A percentile compares a stretch with the other conserved stretches of the same genome.
Evolutionary conservation across 2,888 invertebrate genomes (phyloP).

Genomic region (Platerodrilus igneus): DNA sequence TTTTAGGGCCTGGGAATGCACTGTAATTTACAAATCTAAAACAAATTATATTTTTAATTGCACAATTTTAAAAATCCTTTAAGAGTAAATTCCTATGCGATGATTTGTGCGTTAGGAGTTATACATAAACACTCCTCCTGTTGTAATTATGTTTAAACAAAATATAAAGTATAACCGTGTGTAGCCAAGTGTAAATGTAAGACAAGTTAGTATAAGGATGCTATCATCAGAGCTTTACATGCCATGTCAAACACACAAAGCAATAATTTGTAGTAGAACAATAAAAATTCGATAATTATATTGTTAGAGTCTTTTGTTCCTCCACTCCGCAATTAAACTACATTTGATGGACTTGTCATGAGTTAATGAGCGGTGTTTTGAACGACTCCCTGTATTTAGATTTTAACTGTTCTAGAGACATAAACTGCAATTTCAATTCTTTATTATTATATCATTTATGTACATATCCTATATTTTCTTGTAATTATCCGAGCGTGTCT

Average conservation of each 20-base stretch:
- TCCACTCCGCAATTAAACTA: constrained; percentile 28
- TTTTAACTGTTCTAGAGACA: constrained; percentile 17
- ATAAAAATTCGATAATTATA: constrained; percentile 35
- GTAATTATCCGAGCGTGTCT: constrained; percentile 13
- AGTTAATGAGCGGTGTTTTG: constrained; percentile 20
- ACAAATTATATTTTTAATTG: too few relatives aligned
- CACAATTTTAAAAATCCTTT: too few relatives aligned
- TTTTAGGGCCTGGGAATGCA: too few relatives aligned
- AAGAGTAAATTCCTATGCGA: too few relatives aligned
- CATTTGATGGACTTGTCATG: constrained; percentile 22
- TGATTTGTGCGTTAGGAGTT: too few relatives aligned
- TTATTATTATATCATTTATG: constrained; percentile 18
- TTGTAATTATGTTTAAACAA: too few relatives aligned
- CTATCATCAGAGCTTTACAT: constrained; percentile 34
- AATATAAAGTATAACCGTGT: too few relatives aligned
- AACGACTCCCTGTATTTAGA: constrained; percentile 19
- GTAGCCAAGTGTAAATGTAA: constrained; percentile 33
- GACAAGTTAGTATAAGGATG: constrained; percentile 29
- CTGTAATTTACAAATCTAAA: too few relatives aligned
- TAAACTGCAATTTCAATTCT: constrained; percentile 14
- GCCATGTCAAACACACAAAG: constrained; percentile 34
- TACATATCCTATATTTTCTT: constrained; percentile 14
- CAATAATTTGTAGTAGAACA: constrained; percentile 33
- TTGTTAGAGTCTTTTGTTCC: constrained; percentile 31
- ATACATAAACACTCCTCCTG: too few relatives aligned